Evolutionary conservation across 2,797 vertebrate genomes (phyloP), one percentile per base, ranked within the genome.

Genomic region (Artibeus lituratus): DNA sequence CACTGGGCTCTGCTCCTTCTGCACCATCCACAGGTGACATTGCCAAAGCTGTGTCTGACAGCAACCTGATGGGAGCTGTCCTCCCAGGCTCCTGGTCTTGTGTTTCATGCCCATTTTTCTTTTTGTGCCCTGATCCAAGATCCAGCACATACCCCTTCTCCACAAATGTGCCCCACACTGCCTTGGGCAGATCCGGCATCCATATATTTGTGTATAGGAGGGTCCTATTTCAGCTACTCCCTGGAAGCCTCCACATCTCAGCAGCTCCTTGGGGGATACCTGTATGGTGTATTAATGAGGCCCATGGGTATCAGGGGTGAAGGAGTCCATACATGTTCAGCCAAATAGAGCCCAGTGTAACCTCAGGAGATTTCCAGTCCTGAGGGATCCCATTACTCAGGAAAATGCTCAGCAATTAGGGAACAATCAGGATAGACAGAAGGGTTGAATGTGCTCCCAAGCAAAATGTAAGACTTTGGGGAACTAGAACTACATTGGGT

Each of bases 361-460:
- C 37, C 67, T 83, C 37, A 83, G 47, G 62, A 67, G 9, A 1
- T 29, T 94, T 73, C 24, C 35, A 59, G 11, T 80, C 90, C 90
- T 91, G 32, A 90, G 74, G 65, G 93, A 96, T 77, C 15, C 21
- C 29, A 78, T 94, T 95, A 69, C 7, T 93, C 44, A 81, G 10
- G 70, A 49, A 32, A 94, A 67, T 8, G 5, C 47, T 93, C 65
- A 62, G 42, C 67, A 85, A 78, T 19, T 22, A 92, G 26, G 39
- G 32, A 89, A 24, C n/a, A 72, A 62, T 85, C 47, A 82, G 44
- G 35, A 47, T n/a, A 18, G 15, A 72, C n/a, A 87, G 70, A 55
- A 95, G 22, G 37, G 24, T 24, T 78, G 0, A 14, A 29, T 73
- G 8, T 57, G 32, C 1, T 57, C n/a, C 29, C n/a, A 74, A 77